Evolutionary conservation across 23 tunicate species (phyloP), one percentile per base, ranked within the genome.

Genomic region (Corella eumyota): DNA sequence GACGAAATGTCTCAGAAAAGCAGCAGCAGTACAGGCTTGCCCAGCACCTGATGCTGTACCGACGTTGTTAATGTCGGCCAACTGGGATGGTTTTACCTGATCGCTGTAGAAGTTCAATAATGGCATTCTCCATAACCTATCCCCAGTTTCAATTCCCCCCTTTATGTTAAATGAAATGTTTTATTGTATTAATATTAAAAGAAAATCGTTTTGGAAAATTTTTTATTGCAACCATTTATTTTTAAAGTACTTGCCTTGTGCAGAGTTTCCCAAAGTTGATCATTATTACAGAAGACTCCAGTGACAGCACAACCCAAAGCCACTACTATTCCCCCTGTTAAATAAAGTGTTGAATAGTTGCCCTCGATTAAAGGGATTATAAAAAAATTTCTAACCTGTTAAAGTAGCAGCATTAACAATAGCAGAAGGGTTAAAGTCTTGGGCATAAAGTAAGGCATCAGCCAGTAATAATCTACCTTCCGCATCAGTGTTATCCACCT

Each of bases 401-500:
- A 90, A 49, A n/a, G 97, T 90, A 0, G 97, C 97, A 22, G 73
- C 73, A 62, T 90, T 64, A 24, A 90, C 32, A 6, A 90, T 49
- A 1, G 79, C 91, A 49, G 50, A 19, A 5, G 97, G 97, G 20
- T 81, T 69, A 50, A 64, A 69, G 21, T 74, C 80, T 34, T 74
- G 72, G 1, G 74, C 83, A 40, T 83, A 74, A 25, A 34, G 68
- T 11, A 90, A 53, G 9, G 97, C 79, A 54, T 90, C 97, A 25
- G 91, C 90, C 11, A 90, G 69, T 30, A 90, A 48, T 25, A 90
- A 66, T n/a, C 97, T 56, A 4, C 97, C 97, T 45, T 90, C 97
- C 0, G 97, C 97, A 56, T 90, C 97, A 1, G 97, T 90, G 54
- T 90, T 90, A 61, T 90, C 91, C 26, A 90, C 78, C 96, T 87